These are phyloP conservation scores for Columba guinea DNA, from an alignment of 2,797 vertebrate genomes.

Conservation along the genomic window DNA sequence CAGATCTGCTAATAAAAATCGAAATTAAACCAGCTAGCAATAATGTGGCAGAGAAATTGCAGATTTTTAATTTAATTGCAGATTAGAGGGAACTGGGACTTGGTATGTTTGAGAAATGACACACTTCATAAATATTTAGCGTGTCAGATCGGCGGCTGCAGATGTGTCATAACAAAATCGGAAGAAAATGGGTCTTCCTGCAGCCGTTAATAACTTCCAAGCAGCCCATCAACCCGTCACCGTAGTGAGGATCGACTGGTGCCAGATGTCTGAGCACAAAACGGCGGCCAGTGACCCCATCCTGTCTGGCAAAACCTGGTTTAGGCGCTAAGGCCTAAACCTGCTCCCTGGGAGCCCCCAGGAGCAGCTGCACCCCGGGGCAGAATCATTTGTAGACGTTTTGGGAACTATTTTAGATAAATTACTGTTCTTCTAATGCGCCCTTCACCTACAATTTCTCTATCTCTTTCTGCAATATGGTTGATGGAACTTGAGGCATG, in stretches of 20 bases:
- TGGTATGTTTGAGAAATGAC: not conserved
- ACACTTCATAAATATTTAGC: slow-evolving; percentile 12
- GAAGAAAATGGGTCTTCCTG: slow-evolving; percentile 10
- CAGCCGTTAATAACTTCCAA: slow-evolving; percentile 1
- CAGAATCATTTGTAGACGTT: not conserved
- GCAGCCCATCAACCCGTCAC: not conserved
- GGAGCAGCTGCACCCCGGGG: not conserved
- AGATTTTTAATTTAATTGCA: not conserved
- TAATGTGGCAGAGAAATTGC: not conserved
- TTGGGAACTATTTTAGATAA: not conserved
- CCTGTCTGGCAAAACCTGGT: not conserved
- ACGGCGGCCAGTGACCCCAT: rapidly evolving
- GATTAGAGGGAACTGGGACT: not conserved
- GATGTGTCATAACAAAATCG: not conserved
- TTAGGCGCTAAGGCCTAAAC: not conserved
- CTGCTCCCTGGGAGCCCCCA: rapidly evolving
- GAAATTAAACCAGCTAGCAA: not conserved
- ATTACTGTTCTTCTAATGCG: not conserved
- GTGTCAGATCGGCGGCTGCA: not conserved
- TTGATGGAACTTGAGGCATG: not conserved
- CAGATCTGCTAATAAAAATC: not conserved
- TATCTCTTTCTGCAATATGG: not conserved
- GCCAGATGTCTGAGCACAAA: not conserved
- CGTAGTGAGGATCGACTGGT: not conserved
- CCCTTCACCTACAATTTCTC: not conserved